These are phyloP conservation scores for Allobates femoralis DNA, from an alignment of 2,797 vertebrate species.

Conservation along the genomic window DNA sequence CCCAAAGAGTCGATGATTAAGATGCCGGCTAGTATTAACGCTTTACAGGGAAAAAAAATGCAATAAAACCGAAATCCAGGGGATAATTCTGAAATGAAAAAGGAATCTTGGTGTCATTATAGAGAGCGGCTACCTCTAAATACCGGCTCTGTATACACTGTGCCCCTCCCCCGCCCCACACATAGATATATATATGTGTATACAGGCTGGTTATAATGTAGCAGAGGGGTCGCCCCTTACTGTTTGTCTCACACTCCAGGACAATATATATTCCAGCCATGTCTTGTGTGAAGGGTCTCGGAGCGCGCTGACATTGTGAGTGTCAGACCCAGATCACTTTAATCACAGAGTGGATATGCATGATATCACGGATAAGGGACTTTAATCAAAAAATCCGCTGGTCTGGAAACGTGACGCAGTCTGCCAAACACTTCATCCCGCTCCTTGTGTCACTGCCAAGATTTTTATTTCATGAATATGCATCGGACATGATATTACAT, in stretches of 20 bases:
- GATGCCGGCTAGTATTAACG: constrained; percentile 42
- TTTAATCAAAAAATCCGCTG: constrained; percentile 99
- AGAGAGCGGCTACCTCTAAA: not conserved
- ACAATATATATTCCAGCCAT: constrained; percentile 92
- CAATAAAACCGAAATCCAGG: constrained; percentile 59
- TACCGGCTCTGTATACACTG: constrained; percentile 1
- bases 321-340: constrained; percentile 99
- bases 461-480: constrained; percentile 93
- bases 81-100: constrained; percentile 61
- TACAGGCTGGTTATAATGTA: not conserved
- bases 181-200: no score
- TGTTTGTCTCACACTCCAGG: constrained; percentile 63
- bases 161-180: not conserved
- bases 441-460: constrained; percentile 83
- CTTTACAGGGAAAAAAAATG: constrained; percentile 49
- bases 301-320: constrained; percentile 98
- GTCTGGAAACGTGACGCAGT: constrained; percentile 99
- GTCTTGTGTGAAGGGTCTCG: constrained; percentile 84
- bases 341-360: constrained; percentile 99
- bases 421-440: constrained; percentile 90
- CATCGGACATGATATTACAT: constrained; percentile 88
- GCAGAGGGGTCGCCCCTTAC: not conserved
- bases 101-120: constrained; percentile 45
- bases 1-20: constrained; percentile 38
- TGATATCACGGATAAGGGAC: constrained; percentile 99